A percentile compares a stretch with the other conserved stretches of the same genome.
Evolutionary conservation across 2,113 vertebrate species (phyloP).

Genomic region (Rynchops niger): DNA sequence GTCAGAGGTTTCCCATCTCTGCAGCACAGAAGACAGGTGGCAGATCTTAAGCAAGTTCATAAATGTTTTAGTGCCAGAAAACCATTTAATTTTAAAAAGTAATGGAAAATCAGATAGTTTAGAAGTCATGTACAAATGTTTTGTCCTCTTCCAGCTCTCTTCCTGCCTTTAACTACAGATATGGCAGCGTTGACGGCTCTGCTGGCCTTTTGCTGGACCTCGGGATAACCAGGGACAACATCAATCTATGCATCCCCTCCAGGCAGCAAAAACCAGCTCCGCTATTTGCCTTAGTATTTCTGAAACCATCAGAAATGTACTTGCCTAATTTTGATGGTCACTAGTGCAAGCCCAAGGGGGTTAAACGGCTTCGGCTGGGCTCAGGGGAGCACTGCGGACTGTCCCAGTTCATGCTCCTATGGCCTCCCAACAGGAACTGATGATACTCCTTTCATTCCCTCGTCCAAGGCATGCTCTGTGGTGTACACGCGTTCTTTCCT

Average conservation of each 20-base stretch:
- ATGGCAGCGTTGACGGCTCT: rapidly evolving
- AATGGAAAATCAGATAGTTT: not conserved
- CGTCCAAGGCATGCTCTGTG: not conserved
- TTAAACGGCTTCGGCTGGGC: not conserved
- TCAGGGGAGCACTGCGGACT: not conserved
- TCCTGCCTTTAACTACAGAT: not conserved
- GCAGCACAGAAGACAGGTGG: not conserved
- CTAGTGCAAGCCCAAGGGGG: not conserved
- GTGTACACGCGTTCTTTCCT: not conserved
- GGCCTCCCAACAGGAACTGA: not conserved
- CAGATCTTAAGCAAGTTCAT: not conserved
- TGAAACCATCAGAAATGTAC: not conserved
- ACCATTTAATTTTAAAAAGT: not conserved
- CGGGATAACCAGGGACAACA: not conserved
- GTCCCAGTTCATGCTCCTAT: rapidly evolving
- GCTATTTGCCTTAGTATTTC: not conserved
- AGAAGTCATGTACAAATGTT: not conserved
- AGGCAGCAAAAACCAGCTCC: not conserved
- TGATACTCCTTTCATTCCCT: not conserved
- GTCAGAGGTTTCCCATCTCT: not conserved
- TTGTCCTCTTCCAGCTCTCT: not conserved
- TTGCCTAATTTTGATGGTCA: not conserved
- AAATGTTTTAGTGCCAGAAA: not conserved
- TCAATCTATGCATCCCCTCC: not conserved
- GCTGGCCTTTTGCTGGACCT: not conserved